phyloP scores from a whole-genome alignment of 2,113 vertebrate species.

The Stegastes partitus region DNA sequence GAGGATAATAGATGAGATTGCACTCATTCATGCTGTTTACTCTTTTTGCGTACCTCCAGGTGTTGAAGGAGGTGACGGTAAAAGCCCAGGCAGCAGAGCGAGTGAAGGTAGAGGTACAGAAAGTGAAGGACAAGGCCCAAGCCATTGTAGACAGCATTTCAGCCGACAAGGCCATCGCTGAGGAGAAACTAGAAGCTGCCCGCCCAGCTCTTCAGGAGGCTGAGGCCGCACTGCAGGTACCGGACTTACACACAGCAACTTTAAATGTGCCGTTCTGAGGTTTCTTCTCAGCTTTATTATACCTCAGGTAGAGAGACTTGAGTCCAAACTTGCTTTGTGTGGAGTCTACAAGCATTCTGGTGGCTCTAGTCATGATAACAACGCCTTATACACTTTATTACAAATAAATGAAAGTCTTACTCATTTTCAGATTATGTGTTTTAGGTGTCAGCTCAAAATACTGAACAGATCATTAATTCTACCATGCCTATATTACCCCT shows the following conservation, averaged over 20 bases:
- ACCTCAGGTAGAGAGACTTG: neutral
- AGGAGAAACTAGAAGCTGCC: conserved; percentile 93
- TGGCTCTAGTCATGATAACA: no score
- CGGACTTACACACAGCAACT: neutral
- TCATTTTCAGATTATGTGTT: no score
- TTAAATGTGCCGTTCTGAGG: neutral
- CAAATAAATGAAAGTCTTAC: no score
- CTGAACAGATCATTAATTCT: no score
- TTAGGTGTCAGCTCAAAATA: no score
- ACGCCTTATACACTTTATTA: no score
- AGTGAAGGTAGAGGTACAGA: conserved; percentile 95
- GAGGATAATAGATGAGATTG: neutral
- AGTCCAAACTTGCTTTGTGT: no score
- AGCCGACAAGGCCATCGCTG: conserved; percentile 92
- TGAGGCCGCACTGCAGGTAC: conserved; percentile 92
- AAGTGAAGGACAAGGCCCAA: conserved; percentile 97
- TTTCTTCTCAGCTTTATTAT: neutral
- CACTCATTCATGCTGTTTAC: neutral
- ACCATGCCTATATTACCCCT: no score
- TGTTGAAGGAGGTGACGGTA: conserved; percentile 94
- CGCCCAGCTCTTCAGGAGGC: conserved; percentile 94
- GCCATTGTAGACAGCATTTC: conserved; percentile 94
- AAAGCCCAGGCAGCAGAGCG: conserved; percentile 95
- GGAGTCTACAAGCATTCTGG: no score
- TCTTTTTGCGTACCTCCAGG: conserved; percentile 80